A percentile compares a stretch with the other conserved stretches of the same genome.
Conservation (phyloP, 2,888 invertebrate species). For the Miltochrista miniata region DNA sequence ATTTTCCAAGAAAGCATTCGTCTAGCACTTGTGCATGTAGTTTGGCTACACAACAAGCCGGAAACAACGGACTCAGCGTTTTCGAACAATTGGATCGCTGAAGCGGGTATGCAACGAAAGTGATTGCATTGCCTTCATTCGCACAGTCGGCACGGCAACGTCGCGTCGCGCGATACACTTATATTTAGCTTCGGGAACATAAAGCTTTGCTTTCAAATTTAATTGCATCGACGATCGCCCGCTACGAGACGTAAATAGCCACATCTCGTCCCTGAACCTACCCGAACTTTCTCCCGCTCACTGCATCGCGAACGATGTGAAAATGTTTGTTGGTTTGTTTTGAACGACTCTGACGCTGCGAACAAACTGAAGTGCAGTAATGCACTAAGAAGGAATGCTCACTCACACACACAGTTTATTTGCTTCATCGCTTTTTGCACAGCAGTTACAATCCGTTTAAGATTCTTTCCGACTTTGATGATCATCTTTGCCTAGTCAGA, state of each 20-base stretch:
- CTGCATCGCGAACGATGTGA: conserved; percentile 45
- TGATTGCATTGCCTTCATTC: conserved; percentile 52
- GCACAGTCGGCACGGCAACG: conserved; percentile 57
- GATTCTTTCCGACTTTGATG: conserved; percentile 58
- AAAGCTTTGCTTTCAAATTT: conserved; percentile 79
- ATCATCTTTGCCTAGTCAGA: conserved; percentile 67
- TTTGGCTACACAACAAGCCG: conserved; percentile 15
- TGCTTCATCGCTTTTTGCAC: conserved; percentile 10
- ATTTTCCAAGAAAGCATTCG: conserved; percentile 16
- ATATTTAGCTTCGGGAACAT: conserved; percentile 73
- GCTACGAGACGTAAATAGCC: conserved; percentile 77
- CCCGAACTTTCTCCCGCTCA: conserved; percentile 70
- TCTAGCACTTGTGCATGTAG: conserved; percentile 14
- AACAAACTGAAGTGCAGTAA: conserved; percentile 29
- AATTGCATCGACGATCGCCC: conserved; percentile 81
- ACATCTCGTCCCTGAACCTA: conserved; percentile 79
- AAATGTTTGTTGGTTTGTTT: conserved; percentile 55
- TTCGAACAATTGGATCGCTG: conserved; percentile 25
- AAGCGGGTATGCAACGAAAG: conserved; percentile 41
- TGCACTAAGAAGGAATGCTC: conserved; percentile 25
- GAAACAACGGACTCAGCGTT: conserved; percentile 17
- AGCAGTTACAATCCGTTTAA: conserved; percentile 28
- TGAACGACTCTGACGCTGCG: conserved; percentile 30
- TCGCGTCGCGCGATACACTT: conserved; percentile 57
- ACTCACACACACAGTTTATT: conserved; percentile 7